These are phyloP conservation scores for Cyanocitta stelleri DNA, from an alignment of 2,113 vertebrate species.

Conservation along the genomic window DNA sequence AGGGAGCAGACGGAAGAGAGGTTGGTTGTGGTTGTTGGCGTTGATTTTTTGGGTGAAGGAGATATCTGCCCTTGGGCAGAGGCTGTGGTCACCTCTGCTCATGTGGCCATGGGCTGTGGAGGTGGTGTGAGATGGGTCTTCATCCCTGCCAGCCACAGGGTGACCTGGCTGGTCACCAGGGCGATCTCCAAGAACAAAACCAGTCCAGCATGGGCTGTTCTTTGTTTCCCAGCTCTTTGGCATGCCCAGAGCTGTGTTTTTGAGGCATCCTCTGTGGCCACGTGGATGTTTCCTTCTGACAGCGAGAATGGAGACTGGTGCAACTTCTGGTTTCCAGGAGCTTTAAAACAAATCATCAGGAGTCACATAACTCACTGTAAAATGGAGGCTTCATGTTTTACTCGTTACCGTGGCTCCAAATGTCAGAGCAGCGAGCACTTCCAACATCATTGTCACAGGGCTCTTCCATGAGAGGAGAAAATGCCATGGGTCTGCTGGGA, in stretches of 20 bases:
- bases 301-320: background rate
- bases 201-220: background rate
- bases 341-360: background rate
- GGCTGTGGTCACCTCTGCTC: background rate
- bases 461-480: background rate
- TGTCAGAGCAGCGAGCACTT: background rate
- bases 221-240: background rate
- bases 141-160: background rate
- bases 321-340: background rate
- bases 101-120: background rate
- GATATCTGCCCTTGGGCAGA: background rate
- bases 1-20: background rate
- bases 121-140: background rate
- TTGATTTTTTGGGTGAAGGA: background rate
- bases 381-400: background rate
- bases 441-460: background rate
- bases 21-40: background rate
- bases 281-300: background rate
- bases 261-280: background rate
- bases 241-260: rapidly evolving
- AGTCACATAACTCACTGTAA: background rate
- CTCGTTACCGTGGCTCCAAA: background rate
- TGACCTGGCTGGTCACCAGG: background rate
- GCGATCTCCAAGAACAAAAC: background rate
- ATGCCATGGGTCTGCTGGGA: background rate